Evolutionary conservation across 2,113 vertebrate species (phyloP), one percentile per base, ranked within the genome.

Genomic region (Phycodurus eques): DNA sequence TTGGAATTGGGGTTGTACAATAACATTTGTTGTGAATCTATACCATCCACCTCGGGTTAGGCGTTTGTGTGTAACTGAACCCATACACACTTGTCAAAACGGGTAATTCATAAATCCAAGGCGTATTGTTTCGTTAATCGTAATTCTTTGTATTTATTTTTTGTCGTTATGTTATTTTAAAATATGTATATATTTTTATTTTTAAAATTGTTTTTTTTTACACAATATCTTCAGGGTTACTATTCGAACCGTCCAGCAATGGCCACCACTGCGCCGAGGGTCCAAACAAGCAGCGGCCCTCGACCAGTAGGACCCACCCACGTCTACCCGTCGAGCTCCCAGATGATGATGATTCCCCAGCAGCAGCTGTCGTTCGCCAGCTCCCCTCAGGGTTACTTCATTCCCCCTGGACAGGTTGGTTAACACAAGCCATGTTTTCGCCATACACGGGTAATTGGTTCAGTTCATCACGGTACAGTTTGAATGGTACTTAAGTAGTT

Each of bases 311-410:
- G 93, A 67, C 93, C 96, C 80, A 70, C 95, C 72, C 97, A 98
- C 81, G 96, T 98, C 81, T 98, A 98, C 92, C 94, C 90, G 31
- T 81, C 95, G 60, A 92, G 91, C 90, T 97, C 96, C 85, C 97
- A 96, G 93, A 95, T 90, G 93, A 97, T 99, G 95, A 97, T 99
- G 96, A 98, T 98, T 85, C 94, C 96, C 77, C 96, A 96, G 88
- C 97, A 96, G 92, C 90, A 86, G 79, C 92, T 98, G 79, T 93
- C 94, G 79, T 98, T 97, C 70, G 78, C 94, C 83, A 88, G 94
- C 82, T 95, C 97, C 83, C 95, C 96, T 88, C 96, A 98, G 90
- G 93, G 95, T 87, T 98, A 95, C 91, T 98, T 96, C 88, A 94
- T 98, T 86, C 91, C 94, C 0, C 68, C 90, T 68, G 94, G 94